These are phyloP conservation scores for Podarcis lilfordi DNA, from an alignment of 2,797 vertebrate species.

Conservation along the genomic window DNA sequence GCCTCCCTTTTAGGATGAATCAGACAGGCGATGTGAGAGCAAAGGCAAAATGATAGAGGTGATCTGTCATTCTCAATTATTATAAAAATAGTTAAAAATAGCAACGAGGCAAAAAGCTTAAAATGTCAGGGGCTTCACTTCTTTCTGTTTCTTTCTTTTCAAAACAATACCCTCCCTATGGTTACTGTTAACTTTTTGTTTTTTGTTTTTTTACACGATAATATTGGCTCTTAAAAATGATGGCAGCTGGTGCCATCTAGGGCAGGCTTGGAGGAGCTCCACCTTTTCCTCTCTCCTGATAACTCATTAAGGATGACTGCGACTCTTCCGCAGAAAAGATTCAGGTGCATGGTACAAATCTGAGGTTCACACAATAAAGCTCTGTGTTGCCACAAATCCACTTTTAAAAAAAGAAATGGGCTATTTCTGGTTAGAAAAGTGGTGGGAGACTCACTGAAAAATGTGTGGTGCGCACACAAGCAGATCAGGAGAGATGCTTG, in stretches of 20 bases:
- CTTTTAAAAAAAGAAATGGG: neutral
- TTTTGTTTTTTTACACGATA: constrained; percentile 17
- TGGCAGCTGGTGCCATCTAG: neutral
- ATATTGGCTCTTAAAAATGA: constrained; percentile 38
- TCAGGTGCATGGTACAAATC: no score
- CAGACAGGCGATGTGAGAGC: neutral
- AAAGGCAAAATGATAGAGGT: neutral
- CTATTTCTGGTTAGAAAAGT: neutral
- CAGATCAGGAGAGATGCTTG: no score
- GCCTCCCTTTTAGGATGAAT: neutral
- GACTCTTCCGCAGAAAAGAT: no score
- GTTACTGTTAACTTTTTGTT: no score
- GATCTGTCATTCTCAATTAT: neutral
- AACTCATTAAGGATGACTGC: no score
- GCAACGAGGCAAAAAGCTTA: neutral
- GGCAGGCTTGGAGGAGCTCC: neutral
- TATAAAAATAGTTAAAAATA: neutral
- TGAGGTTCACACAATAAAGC: neutral
- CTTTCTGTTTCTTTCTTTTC: neutral
- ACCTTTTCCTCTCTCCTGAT: neutral
- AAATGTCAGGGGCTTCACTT: neutral
- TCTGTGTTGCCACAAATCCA: neutral
- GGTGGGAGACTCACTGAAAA: no score
- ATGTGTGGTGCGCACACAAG: no score
- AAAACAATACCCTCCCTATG: neutral